These are phyloP conservation scores for Diaperis boleti DNA, from an alignment of 2,888 invertebrate genomes.

Conservation along the genomic window DNA sequence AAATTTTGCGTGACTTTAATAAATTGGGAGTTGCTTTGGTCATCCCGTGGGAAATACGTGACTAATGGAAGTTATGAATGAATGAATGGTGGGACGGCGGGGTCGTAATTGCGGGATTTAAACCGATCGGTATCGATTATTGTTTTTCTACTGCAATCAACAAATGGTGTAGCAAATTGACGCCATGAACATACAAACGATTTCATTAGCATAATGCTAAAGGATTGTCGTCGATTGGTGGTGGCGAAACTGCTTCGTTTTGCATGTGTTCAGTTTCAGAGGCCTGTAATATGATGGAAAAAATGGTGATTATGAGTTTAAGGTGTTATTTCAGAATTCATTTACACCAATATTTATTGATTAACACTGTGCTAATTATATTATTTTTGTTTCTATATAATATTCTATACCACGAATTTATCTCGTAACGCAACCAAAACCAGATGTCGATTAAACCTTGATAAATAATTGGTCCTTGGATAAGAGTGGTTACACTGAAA, in stretches of 20 bases:
- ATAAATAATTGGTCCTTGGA: no score
- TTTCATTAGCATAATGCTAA: constrained; percentile 10
- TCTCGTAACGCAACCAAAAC: no score
- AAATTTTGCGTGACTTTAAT: constrained; percentile 9
- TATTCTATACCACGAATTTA: no score
- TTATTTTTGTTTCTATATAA: no score
- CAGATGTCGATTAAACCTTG: no score
- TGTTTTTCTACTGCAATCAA: constrained; percentile 13
- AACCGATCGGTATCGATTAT: constrained; percentile 9
- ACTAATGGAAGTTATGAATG: background rate
- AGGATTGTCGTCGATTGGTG: constrained; percentile 1
- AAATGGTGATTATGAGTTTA: background rate
- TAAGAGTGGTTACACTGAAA: no score
- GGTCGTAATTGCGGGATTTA: background rate
- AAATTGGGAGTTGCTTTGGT: background rate
- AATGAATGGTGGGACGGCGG: background rate
- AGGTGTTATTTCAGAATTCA: no score
- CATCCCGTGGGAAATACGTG: background rate
- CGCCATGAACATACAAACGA: constrained; percentile 17
- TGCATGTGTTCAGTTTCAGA: background rate
- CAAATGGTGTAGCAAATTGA: constrained; percentile 16
- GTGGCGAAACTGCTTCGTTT: background rate
- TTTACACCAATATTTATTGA: no score
- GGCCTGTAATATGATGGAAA: background rate
- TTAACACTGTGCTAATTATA: no score